Base-by-base conservation (phyloP, 2,113 vertebrate species). In the Eretmochelys imbricata region DNA sequence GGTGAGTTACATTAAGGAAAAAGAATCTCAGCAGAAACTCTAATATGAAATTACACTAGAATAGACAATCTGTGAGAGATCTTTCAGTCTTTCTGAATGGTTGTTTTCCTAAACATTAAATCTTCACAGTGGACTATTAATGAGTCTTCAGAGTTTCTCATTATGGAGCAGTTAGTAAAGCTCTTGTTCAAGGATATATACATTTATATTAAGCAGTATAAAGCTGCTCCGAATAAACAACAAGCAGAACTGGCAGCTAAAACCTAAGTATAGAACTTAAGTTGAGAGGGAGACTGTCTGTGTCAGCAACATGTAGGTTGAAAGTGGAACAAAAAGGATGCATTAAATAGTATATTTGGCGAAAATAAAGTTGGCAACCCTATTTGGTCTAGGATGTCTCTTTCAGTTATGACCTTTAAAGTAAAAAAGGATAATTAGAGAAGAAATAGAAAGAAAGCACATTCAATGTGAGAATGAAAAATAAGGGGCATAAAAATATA, bases 181-280 rank as follows among this genome's bases (percentile, higher is more conserved):
- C 4, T 8, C 4, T 29, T 82, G 22, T 51, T 91, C 35, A 62
- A 87, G 72, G 50, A 38, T 1, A 0, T 0, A 1, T 4, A 29
- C 29, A 22, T 19, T 42, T 46, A 12, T 59, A 5, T 54, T 85
- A 51, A 57, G 84, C 10, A 46, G 10, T 84, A 89, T 75, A 72
- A 80, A 51, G 31, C 1, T 72, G 3, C 35, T 80, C 80, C 25
- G 46, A 59, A 16, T 16, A 76, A 53, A 91, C 29, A 92, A 25
- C 5, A 88, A 69, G 24, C 6, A 80, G 83, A 49, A 4, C 35
- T 89, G 8, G 1, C 1, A 72, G 65, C 31, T 72, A 20, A 17
- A 72, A 38, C 38, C 65, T 72, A 38, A 72, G 35, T 46, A 27
- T 24, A 78, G 42, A 48, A 48, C 75, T 13, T 78, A 75, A n/a